Base-by-base conservation (phyloP, 2,113 vertebrate species). In the Istiophorus platypterus region DNA sequence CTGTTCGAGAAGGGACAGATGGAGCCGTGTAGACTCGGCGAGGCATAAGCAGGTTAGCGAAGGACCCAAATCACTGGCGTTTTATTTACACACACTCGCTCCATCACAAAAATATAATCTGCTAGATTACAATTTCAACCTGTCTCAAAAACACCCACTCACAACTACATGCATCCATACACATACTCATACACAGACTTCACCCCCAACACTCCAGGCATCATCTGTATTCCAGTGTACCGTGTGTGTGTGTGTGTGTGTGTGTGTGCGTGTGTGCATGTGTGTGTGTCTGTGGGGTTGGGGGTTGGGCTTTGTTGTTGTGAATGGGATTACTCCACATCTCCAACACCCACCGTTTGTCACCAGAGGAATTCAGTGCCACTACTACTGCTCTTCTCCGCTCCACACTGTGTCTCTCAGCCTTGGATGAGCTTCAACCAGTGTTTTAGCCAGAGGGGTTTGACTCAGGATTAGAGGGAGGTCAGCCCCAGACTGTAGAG, bases 1-100 rank as follows among this genome's bases (percentile, higher is more conserved):
- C 4, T 49, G 64, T 76, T 73, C 4, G 70, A 69, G 88, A 79
- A 76, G 76, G 78, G 77, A 34, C 87, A 92, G 82, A 94, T 92
- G 73, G 88, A 72, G 76, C 45, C 7, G 58, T 76, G 80, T 79
- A 65, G 78, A 88, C 87, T 88, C 82, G 31, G 68, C 64, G 89
- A 92, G 85, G 84, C 80, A 64, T 92, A 94, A 93, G 85, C 88
- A 91, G 93, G 92, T 92, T 93, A 91, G 91, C 86, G 81, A 29
- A 74, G 80, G 83, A 87, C 62, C 85, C 82, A 79, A 86, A 92
- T 90, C 86, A 65, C 79, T 90, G 82, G 86, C 47, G 83, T 64
- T 82, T 84, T 75, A 91, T 90, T 84, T 87, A 87, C 79, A 72
- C 64, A 62, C 72, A 78, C 72, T 64, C 71, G 63, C 57, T 58